Base-by-base conservation (phyloP, 2,797 vertebrate species). In the Petrocephalus sullivani region DNA sequence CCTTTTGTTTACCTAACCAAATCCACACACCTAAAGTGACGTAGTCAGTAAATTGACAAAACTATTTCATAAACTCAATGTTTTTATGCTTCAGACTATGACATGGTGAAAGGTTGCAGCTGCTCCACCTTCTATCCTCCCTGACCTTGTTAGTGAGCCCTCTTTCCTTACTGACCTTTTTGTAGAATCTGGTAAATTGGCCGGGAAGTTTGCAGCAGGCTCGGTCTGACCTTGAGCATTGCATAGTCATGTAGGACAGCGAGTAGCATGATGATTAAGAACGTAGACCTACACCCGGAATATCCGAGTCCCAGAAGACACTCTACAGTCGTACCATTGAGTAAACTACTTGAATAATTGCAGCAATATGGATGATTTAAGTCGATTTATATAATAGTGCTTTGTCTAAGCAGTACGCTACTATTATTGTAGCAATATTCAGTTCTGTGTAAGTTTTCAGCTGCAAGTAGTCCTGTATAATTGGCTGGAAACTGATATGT, bases 351-450 rank as follows among this genome's bases (percentile, higher is more conserved):
- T 49, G 78, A 82, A 82, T 82, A 51, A 82, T n/a, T 82, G 46
- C 78, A 49, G 78, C 78, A n/a, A 82, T 21, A 82, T 71, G 64
- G 37, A 71, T 37, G 64, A 71, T 75, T 12, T 78, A 46, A 78
- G 37, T 78, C 41, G 37, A 37, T 81, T 81, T 49, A 81, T 81
- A 81, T 49, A 81, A 81, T 28, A 49, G 41, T 21, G 75, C 88
- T 90, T 87, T 86, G 51, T 89, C 88, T 90, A 67, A 57, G 19
- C 75, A 81, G 75, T 81, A 49, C 41, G n/a, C 75, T 49, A 49
- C 19, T 81, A 49, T 81, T 49, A 81, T 41, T 81, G 46, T 49
- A 84, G 53, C 82, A 23, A 54, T 54, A 56, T 84, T 56, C 51
- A 54, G 46, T 54, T 28, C 82, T 53, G 9, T 53, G 23, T 64